phyloP scores from a whole-genome alignment of 2,888 invertebrate genomes.

The Seira musarum region DNA sequence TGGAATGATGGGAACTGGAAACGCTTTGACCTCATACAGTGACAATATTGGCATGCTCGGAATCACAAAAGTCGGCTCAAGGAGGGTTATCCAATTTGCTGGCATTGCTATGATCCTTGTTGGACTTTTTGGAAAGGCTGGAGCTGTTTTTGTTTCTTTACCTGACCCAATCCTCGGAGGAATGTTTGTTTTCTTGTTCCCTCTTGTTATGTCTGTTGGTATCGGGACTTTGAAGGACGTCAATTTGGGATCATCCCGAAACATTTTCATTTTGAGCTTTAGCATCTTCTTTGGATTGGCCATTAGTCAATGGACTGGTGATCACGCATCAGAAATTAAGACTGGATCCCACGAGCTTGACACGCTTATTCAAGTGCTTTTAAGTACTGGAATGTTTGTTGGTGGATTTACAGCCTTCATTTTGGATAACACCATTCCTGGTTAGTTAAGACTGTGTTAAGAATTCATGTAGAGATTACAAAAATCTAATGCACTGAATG shows the following conservation, averaged over 20 bases:
- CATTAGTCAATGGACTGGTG: constrained; percentile 83
- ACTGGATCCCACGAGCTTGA: constrained; percentile 80
- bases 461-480: too few relatives aligned
- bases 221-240: constrained; percentile 86
- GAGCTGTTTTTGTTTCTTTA: constrained; percentile 79
- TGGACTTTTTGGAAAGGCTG: constrained; percentile 83
- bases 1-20: constrained; percentile 89
- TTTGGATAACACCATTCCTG: constrained; percentile 81
- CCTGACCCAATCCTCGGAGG: constrained; percentile 84
- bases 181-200: constrained; percentile 87
- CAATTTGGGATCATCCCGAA: constrained; percentile 86
- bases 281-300: constrained; percentile 88
- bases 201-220: constrained; percentile 86
- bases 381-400: constrained; percentile 84
- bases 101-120: constrained; percentile 83
- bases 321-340: constrained; percentile 77
- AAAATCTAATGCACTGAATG: too few relatives aligned
- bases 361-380: constrained; percentile 80
- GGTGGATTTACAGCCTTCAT: constrained; percentile 83
- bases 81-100: constrained; percentile 85
- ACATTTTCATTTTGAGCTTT: constrained; percentile 91
- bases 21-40: constrained; percentile 89
- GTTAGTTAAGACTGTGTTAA: too few relatives aligned
- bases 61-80: constrained; percentile 86
- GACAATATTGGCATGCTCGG: constrained; percentile 93